Conservation (phyloP, 2,888 invertebrate species). For the Serripes groenlandicus region DNA sequence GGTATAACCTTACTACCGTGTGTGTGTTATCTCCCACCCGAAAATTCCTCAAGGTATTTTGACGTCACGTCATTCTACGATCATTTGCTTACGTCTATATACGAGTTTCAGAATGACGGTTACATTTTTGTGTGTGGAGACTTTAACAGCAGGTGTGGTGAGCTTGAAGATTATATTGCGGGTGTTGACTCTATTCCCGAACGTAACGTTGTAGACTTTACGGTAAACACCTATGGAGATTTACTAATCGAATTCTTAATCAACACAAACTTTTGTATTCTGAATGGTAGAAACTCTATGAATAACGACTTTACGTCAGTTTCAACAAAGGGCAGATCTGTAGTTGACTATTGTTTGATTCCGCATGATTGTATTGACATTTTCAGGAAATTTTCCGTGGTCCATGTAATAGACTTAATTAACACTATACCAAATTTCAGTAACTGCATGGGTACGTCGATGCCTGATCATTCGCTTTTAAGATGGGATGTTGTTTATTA, state of each 20-base stretch:
- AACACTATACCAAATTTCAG: neutral
- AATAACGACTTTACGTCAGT: neutral
- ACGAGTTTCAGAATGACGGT: conserved; percentile 23
- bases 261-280: no score
- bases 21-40: conserved; percentile 5
- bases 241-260: no score
- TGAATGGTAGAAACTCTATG: no score
- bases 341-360: conserved; percentile 4
- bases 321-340: neutral
- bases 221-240: no score
- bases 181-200: no score
- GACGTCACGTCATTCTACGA: conserved; percentile 37
- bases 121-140: conserved; percentile 40
- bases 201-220: no score
- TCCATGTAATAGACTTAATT: neutral
- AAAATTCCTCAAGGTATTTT: conserved; percentile 11
- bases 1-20: neutral
- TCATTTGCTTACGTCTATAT: conserved; percentile 22
- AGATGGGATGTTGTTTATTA: no score
- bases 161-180: no score
- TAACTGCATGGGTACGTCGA: neutral
- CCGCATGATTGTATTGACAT: neutral
- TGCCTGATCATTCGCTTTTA: neutral
- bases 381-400: neutral
- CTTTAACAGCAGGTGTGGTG: conserved; percentile 38